Conservation (phyloP, 1,140 invertebrate genomes). For the Bombus sylvicola region DNA sequence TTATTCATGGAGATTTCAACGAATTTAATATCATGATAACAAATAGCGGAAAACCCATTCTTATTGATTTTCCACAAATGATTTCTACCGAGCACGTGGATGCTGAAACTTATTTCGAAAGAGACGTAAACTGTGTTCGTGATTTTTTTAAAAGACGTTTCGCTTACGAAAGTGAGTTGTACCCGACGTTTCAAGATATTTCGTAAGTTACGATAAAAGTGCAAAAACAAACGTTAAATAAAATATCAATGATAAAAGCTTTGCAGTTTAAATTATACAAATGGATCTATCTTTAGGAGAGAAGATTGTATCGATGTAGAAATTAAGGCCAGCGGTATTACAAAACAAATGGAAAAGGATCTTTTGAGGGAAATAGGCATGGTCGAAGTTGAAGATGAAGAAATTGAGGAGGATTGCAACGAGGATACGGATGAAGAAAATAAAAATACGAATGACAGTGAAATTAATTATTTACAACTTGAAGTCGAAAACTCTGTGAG, state of each 20-base stretch:
- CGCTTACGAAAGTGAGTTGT: constrained; percentile 94
- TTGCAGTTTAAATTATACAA: background rate
- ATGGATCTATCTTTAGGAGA: constrained; percentile 83
- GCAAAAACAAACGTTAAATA: background rate
- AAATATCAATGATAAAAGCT: background rate
- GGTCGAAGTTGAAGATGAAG: constrained; percentile 72
- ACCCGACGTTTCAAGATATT: constrained; percentile 93
- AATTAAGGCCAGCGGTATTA: constrained; percentile 95
- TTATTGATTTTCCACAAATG: constrained; percentile 99
- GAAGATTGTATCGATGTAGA: constrained; percentile 94
- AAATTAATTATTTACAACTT: constrained; percentile 36
- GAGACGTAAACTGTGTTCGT: constrained; percentile 96
- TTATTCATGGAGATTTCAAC: constrained; percentile 99
- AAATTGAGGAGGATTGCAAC: constrained; percentile 74
- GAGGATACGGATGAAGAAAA: constrained; percentile 7
- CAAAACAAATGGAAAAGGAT: constrained; percentile 92
- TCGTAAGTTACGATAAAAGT: constrained; percentile 76
- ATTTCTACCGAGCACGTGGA: constrained; percentile 96
- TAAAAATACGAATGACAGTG: constrained; percentile 17
- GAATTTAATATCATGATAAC: constrained; percentile 98
- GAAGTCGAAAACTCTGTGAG: constrained; percentile 32
- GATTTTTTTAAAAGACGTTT: constrained; percentile 97
- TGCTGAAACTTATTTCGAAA: constrained; percentile 96
- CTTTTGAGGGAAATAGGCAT: constrained; percentile 84
- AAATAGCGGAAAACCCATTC: constrained; percentile 90